Evolutionary conservation across 2,113 vertebrate genomes (phyloP), one percentile per base, ranked within the genome.

Genomic region (Coptodon bakossiorum): DNA sequence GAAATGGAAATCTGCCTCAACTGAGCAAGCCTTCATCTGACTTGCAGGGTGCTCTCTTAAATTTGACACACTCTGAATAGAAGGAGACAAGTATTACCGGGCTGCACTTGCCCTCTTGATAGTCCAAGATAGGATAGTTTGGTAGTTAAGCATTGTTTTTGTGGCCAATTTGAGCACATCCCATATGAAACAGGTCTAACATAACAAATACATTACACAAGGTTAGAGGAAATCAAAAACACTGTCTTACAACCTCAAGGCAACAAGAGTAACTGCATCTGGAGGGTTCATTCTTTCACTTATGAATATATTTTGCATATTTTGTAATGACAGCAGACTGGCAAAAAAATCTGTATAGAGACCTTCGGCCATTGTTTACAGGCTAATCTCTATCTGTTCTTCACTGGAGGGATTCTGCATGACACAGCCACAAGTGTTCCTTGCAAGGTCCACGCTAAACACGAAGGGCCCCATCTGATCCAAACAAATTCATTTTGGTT

Each of bases 1-100:
- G 86, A 95, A 95, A 95, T 86, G 85, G 90, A 92, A 95, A 91
- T 91, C 79, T 29, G 81, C 45, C 90, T 86, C 56, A 91, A 87
- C 89, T 88, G 90, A 82, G 81, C 59, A 88, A 89, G 90, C 86
- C 78, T 90, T 92, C 84, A 82, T 91, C 86, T 82, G 83, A 87
- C 76, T 82, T 71, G 31, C 66, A 76, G 66, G 87, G 81, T 52
- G 61, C 80, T 83, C 80, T 54, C 48, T 82, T 12, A 22, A 80
- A 81, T 84, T 56, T 80, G 83, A 85, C 88, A 78, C 56, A 88
- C 43, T 54, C 34, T 27, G 71, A 86, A 89, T 50, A 86, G 71
- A 71, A 31, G 61, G 43, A 82, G 81, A 82, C 66, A 66, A 86
- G 66, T 53, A 63, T 43, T 71, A 79, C n/a, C 4, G 52, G 13